A percentile compares a stretch with the other conserved stretches of the same genome.
These are phyloP conservation scores for Trachelus troglodyta DNA, from an alignment of 2,888 invertebrate species.

Conservation along the genomic window DNA sequence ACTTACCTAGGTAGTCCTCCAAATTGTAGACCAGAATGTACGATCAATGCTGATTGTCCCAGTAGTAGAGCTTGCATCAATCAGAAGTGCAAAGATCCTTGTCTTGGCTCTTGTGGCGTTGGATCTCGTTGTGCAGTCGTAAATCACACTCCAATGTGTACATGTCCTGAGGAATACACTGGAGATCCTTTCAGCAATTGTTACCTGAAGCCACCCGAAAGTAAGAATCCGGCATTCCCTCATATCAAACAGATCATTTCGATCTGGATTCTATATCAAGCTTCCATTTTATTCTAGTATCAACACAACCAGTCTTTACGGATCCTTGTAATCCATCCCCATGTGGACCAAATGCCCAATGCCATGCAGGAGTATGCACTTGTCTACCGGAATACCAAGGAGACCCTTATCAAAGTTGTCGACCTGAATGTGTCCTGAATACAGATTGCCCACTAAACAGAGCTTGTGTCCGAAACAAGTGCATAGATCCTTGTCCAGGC, in stretches of 20 bases:
- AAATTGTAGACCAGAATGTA: slow-evolving; percentile 71
- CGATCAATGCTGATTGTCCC: slow-evolving; percentile 78
- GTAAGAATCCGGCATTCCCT: background rate
- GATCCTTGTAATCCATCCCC: slow-evolving; percentile 74
- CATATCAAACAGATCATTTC: background rate
- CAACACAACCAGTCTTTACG: slow-evolving; percentile 41
- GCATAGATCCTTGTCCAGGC: slow-evolving; percentile 71
- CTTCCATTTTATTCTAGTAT: background rate
- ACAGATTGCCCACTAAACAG: slow-evolving; percentile 70
- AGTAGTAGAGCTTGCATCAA: slow-evolving; percentile 80
- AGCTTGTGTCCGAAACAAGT: slow-evolving; percentile 72
- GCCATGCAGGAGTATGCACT: slow-evolving; percentile 72
- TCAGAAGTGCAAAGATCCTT: slow-evolving; percentile 82
- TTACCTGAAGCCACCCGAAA: slow-evolving; percentile 35
- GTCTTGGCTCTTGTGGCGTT: slow-evolving; percentile 80
- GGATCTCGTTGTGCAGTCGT: slow-evolving; percentile 79
- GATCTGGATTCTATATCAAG: background rate
- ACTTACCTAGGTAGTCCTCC: slow-evolving; percentile 78
- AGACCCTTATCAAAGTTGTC: slow-evolving; percentile 68
- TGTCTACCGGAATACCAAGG: slow-evolving; percentile 68
- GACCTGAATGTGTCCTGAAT: slow-evolving; percentile 72
- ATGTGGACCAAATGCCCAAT: slow-evolving; percentile 79
- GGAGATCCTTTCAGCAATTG: slow-evolving; percentile 79
- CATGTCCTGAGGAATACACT: slow-evolving; percentile 75
- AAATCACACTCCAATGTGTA: slow-evolving; percentile 81